A percentile compares a stretch with the other conserved stretches of the same genome.
Conservation (phyloP, 1,140 invertebrate genomes). For the Gryon sp. region DNA sequence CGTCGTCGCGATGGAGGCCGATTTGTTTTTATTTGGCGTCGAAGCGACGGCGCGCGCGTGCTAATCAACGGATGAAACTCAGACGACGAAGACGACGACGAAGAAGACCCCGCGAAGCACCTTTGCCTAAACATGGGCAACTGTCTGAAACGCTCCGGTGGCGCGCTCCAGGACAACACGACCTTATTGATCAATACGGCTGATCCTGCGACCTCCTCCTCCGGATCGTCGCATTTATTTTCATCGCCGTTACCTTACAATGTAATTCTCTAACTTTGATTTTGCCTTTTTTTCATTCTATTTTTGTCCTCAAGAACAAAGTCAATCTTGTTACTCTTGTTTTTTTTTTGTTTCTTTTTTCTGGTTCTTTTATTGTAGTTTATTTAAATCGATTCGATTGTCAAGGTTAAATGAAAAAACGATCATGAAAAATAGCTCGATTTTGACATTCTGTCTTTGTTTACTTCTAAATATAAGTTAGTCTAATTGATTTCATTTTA, state of each 20-base stretch:
- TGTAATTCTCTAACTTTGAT: conserved; percentile 71
- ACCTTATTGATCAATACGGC: conserved; percentile 79
- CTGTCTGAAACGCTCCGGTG: conserved; percentile 78
- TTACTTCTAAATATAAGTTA: no score
- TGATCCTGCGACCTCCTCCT: conserved; percentile 74
- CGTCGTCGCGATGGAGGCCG: conserved; percentile 27
- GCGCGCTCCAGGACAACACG: conserved; percentile 80
- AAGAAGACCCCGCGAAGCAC: no score
- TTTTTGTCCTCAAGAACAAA: no score
- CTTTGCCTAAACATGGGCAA: conserved; percentile 79
- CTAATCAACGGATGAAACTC: conserved; percentile 18
- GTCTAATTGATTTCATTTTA: no score
- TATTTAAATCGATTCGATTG: no score
- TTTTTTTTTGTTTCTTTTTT: conserved; percentile 33
- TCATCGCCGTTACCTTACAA: conserved; percentile 78
- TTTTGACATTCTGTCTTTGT: no score
- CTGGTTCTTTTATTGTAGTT: not conserved
- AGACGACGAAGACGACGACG: conserved; percentile 1
- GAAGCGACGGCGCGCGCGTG: conserved; percentile 11
- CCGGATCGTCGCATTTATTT: conserved; percentile 78
- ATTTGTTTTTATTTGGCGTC: conserved; percentile 19
- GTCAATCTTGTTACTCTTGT: conserved; percentile 21
- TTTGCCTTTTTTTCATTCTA: not conserved
- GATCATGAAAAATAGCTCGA: no score
- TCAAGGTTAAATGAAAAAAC: conserved; percentile 2